Percentiles rank a stretch among this genome's conserved stretches.
Conservation (phyloP, 2,888 invertebrate species). For the Leucoma salicis region DNA sequence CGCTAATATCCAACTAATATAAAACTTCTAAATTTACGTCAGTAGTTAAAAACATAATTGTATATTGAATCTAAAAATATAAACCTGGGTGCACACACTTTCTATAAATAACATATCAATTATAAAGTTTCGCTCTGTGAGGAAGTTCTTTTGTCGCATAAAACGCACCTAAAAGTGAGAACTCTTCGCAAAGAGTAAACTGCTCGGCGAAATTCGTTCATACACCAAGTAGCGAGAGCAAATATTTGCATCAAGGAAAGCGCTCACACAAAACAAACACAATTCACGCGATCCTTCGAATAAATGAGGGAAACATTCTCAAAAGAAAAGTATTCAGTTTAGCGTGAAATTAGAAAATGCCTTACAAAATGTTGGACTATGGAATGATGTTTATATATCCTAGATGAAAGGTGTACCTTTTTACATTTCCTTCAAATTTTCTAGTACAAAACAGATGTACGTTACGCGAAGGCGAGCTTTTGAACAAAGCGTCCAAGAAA, state of each 20-base stretch:
- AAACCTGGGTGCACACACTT: no score
- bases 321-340: slow-evolving; percentile 34
- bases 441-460: no score
- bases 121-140: no score
- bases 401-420: slow-evolving; percentile 28
- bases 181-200: not conserved
- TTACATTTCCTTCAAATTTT: slow-evolving; percentile 2
- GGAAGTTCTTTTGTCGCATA: not conserved
- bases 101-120: no score
- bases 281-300: slow-evolving; percentile 2
- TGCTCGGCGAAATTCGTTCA: slow-evolving; percentile 4
- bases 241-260: slow-evolving; percentile 31
- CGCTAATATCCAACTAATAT: no score
- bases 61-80: no score
- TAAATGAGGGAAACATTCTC: slow-evolving; percentile 30
- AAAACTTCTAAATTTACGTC: no score
- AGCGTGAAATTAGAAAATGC: slow-evolving; percentile 43
- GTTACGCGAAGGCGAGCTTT: no score
- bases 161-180: not conserved
- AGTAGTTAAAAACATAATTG: no score
- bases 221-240: slow-evolving; percentile 12
- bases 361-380: slow-evolving; percentile 29
- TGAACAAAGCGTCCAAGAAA: no score
- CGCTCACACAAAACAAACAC: not conserved
- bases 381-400: slow-evolving; percentile 38